Evolutionary conservation across 2,797 vertebrate genomes (phyloP).

Genomic region (Dallia pectoralis): DNA sequence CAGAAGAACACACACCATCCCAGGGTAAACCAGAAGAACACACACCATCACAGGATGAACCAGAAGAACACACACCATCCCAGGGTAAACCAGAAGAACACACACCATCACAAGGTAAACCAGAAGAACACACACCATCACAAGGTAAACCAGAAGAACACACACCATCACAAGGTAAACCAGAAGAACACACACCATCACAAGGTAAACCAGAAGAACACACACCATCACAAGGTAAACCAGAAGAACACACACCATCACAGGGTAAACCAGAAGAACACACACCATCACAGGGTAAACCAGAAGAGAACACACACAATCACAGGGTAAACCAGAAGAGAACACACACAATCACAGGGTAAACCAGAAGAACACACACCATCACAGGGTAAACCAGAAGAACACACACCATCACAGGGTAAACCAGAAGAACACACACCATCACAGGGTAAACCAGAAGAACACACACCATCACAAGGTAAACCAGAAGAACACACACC

Average conservation of each 20-base stretch:
- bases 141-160: not conserved
- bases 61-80: not conserved
- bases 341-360: slow-evolving; percentile 1
- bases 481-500: not conserved
- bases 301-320: not conserved
- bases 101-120: not conserved
- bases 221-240: too few relatives aligned
- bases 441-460: not conserved
- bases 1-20: not conserved
- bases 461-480: not conserved
- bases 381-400: slow-evolving; percentile 70
- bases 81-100: not conserved
- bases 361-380: not conserved
- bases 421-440: not conserved
- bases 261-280: not conserved
- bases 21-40: not conserved
- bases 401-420: not conserved
- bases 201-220: too few relatives aligned
- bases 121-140: not conserved
- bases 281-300: not conserved
- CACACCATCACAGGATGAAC: not conserved
- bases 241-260: too few relatives aligned
- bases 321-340: slow-evolving; percentile 71
- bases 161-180: too few relatives aligned
- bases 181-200: too few relatives aligned